Base-by-base conservation (phyloP, 2,888 invertebrate genomes). In the Colletes collaris region DNA sequence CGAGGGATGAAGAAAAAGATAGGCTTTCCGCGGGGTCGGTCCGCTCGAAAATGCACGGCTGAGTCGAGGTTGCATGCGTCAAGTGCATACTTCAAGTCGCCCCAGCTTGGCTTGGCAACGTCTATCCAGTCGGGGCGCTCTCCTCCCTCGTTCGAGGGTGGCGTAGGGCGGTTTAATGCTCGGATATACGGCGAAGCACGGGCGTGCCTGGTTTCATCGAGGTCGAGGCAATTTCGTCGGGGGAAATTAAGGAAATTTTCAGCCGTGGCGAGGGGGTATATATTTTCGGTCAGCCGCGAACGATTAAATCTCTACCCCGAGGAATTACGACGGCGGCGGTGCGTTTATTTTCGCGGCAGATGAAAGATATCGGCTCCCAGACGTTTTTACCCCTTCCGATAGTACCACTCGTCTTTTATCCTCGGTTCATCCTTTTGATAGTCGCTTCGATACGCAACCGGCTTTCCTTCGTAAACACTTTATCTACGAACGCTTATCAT, bases 51-150 rank as follows among this genome's bases (percentile, higher is more conserved):
- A 72, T 75, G 67, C 72, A 81, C 74, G 79, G 50, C 60, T 62
- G 60, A 74, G 71, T 74, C 76, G 76, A 83, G 88, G 80, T 90
- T 87, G 89, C 90, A 90, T 90, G 91, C 89, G 88, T 88, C 88
- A 89, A 91, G 90, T 90, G 90, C 90, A 91, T 91, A 90, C 91
- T 90, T 90, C 89, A 91, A 90, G 89, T 89, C 86, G 87, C 83
- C 78, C 83, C 66, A 73, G 16, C 64, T 27, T 72, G 75, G 79
- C 76, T 66, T 76, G 74, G 76, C 81, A 74, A 74, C 71, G 80
- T 85, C 82, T 85, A 82, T 78, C 76, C 78, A 79, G 72, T 66
- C 6, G 44, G 10, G 8, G 5, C 60, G 65, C 55, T 46, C 63
- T 69, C 65, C 65, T 65, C 65, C 55, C 60, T 63, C 62, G 66